Conservation (phyloP, 2,113 vertebrate genomes). For the Aepyceros melampus region DNA sequence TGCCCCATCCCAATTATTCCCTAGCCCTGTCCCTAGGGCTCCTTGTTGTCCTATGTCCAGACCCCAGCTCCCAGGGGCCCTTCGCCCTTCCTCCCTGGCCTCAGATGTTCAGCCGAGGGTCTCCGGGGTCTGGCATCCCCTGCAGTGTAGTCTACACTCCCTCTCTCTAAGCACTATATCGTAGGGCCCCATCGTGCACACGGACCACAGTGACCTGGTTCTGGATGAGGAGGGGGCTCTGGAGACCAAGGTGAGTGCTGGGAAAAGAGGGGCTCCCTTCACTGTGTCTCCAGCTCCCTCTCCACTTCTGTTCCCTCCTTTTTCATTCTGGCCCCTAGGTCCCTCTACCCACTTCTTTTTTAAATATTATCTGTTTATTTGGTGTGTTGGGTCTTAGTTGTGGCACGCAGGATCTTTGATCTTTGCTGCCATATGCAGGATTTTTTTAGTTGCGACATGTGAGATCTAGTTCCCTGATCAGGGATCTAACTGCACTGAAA, state of each 20-base stretch:
- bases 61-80: background rate
- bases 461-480: background rate
- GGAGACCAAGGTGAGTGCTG: conserved; percentile 84
- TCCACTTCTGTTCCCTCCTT: background rate
- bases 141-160: background rate
- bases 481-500: background rate
- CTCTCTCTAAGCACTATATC: background rate
- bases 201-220: conserved; percentile 88
- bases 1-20: background rate
- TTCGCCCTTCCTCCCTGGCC: background rate
- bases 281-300: background rate
- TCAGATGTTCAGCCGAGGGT: background rate
- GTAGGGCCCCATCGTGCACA: conserved; percentile 71
- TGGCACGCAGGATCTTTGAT: background rate
- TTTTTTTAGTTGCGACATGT: background rate
- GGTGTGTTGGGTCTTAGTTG: background rate
- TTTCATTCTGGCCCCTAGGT: background rate
- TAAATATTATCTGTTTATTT: background rate
- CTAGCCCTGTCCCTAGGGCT: background rate
- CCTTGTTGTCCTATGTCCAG: background rate
- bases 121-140: background rate
- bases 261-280: background rate
- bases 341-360: background rate
- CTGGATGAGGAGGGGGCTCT: conserved; percentile 87
- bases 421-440: background rate